Percentiles rank a stretch among this genome's conserved stretches.
phyloP scores from a whole-genome alignment of 1,140 invertebrate genomes.

The Anastrepha obliqua region DNA sequence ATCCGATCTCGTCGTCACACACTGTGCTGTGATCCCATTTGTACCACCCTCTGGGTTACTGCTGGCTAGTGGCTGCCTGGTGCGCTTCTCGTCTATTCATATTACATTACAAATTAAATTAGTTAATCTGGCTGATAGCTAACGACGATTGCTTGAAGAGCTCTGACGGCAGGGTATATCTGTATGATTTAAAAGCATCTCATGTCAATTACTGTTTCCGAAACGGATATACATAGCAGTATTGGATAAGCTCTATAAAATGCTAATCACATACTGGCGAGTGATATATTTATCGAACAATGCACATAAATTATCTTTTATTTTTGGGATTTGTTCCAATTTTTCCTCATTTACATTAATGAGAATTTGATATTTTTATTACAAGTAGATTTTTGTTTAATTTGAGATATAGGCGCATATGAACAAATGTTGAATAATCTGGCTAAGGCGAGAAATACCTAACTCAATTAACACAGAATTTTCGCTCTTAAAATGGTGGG shows the following conservation, averaged over 20 bases:
- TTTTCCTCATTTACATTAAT: too few species aligned
- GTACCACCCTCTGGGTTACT: not conserved
- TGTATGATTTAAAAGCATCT: not conserved
- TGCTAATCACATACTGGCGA: not conserved
- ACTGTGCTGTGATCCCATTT: not conserved
- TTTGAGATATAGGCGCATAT: too few species aligned
- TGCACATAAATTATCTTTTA: too few species aligned
- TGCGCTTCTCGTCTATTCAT: not conserved
- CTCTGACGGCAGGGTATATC: not conserved
- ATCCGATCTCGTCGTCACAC: too few species aligned
- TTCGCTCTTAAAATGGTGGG: too few species aligned
- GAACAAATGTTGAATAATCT: too few species aligned
- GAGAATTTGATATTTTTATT: too few species aligned
- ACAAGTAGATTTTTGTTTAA: too few species aligned
- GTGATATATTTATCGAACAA: not conserved
- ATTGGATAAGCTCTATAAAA: not conserved
- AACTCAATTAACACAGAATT: too few species aligned
- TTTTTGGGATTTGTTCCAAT: too few species aligned
- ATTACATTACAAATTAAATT: conserved; percentile 47
- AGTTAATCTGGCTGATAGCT: conserved; percentile 25
- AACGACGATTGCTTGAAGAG: not conserved
- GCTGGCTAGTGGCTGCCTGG: not conserved
- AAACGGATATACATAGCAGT: conserved; percentile 19
- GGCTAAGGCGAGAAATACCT: too few species aligned
- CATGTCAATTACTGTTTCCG: conserved; percentile 37